Evolutionary conservation across 2,888 invertebrate genomes (phyloP).

Genomic region (Pantelozetes paolii): DNA sequence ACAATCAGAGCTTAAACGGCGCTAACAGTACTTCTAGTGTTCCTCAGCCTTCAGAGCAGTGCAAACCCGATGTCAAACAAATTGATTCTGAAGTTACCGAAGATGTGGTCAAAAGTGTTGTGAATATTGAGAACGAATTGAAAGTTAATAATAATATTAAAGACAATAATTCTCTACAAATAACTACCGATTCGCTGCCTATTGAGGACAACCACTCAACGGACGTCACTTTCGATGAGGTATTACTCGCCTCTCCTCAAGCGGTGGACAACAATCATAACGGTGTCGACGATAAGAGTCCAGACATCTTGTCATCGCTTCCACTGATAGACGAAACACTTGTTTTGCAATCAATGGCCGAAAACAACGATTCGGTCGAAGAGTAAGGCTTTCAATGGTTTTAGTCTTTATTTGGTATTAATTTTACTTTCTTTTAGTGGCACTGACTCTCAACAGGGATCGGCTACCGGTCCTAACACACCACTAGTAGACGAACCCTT

Average conservation of each 20-base stretch:
- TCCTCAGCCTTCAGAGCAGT: too few relatives aligned
- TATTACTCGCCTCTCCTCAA: background rate
- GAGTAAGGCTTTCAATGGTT: background rate
- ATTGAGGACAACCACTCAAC: background rate
- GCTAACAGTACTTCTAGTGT: background rate
- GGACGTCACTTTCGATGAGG: slow-evolving; percentile 8
- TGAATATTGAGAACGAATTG: background rate
- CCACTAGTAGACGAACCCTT: background rate
- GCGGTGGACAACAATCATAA: background rate
- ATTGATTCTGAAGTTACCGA: background rate
- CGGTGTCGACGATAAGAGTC: background rate
- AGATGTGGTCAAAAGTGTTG: background rate
- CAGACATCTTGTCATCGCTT: background rate
- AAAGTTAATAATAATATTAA: background rate
- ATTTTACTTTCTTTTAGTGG: background rate
- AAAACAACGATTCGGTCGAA: background rate
- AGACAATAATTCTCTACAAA: background rate
- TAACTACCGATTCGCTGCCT: background rate
- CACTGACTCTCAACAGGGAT: background rate
- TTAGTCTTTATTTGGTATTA: background rate
- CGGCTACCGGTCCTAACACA: slow-evolving; percentile 8
- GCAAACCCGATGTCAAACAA: background rate
- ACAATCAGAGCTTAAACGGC: slow-evolving; percentile 14
- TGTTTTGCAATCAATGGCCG: background rate
- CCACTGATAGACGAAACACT: background rate